Evolutionary conservation across 2,797 vertebrate species (phyloP), one percentile per base, ranked within the genome.

Genomic region (Rousettus madagascariensis): DNA sequence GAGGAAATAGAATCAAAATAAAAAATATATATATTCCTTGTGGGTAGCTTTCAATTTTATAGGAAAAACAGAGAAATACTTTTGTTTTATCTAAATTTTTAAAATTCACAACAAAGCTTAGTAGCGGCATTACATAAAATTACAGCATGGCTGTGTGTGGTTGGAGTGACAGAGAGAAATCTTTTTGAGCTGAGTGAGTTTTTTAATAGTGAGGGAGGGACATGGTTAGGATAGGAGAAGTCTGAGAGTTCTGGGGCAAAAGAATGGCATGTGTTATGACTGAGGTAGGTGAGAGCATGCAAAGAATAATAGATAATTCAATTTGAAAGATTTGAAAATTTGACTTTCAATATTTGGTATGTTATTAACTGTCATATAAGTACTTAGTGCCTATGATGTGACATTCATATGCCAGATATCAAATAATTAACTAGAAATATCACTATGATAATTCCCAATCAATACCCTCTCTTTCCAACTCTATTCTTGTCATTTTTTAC

Each of bases 1-100:
- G 28, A 84, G 90, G 85, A 92, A 95, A 84, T 19, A 84, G 38
- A 51, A 86, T 38, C 12, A 17, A 79, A 89, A 57, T 59, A 49
- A 77, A 88, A 91, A 30, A 46, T 46, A 38, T 8, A 38, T 8
- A 12, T 61, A 72, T 80, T 28, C 28, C 20, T 80, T 75, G 55
- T 41, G 63, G 43, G 38, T 2, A 86, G 12, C 53, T 95, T 95
- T 83, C 46, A 79, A 1, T 84, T 30, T 71, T 63, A 61, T 5
- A 36, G 75, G 17, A 30, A 78, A 74, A 68, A 90, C 87, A 55
- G 46, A 68, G n/a, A 84, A 30, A 61, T 33, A 65, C 9, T 55
- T 83, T 38, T 51, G 41, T 26, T 93, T 71, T 49, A 36, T 55
- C 26, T 93, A 41, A 79, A 28, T 53, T 80, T 57, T 20, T 46